Base-by-base conservation (phyloP, 2,113 vertebrate genomes). In the Odontophorus gujanensis region DNA sequence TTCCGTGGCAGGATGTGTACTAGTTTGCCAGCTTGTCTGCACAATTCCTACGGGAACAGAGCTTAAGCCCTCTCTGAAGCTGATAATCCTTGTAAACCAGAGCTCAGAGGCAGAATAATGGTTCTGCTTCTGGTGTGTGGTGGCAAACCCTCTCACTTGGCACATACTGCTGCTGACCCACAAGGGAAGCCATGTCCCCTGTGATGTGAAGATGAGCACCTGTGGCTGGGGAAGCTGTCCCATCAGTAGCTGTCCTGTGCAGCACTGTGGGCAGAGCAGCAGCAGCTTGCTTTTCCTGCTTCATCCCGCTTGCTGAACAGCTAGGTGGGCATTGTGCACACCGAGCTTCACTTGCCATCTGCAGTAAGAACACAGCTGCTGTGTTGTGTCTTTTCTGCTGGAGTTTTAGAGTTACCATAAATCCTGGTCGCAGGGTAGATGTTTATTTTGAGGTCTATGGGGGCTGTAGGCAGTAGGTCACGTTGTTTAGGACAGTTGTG, bases 61-160 rank as follows among this genome's bases (percentile, higher is more conserved):
- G 71, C 63, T 96, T 96, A 93, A 81, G 19, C 42, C 57, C 28
- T 6, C 1, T 34, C 15, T 21, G 75, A 77, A 87, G 59, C 79
- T 58, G 92, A 24, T 91, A 77, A 88, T 96, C 89, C 65, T 59
- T 59, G 28, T 90, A 88, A 95, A 82, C 34, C 25, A 7, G 30
- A 82, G 71, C 66, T 87, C 67, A 67, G 76, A 87, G 45, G 19
- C 34, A 76, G 74, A 85, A 66, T 58, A n/a, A 42, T 87, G 34
- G 30, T 63, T 66, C 63, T 85, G 2, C 61, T 72, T 55, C 40
- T 79, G 67, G 36, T 51, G 66, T 59, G 74, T 53, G 51, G 51
- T 26, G 26, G 51, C 51, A 53, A 9, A 66, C 24, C n/a, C n/a
- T 45, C 57, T 68, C 0, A 0, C 57, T 74, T 42, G 67, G 28